Base-by-base conservation (phyloP, 2,888 invertebrate species). In the Julus scandinavius region DNA sequence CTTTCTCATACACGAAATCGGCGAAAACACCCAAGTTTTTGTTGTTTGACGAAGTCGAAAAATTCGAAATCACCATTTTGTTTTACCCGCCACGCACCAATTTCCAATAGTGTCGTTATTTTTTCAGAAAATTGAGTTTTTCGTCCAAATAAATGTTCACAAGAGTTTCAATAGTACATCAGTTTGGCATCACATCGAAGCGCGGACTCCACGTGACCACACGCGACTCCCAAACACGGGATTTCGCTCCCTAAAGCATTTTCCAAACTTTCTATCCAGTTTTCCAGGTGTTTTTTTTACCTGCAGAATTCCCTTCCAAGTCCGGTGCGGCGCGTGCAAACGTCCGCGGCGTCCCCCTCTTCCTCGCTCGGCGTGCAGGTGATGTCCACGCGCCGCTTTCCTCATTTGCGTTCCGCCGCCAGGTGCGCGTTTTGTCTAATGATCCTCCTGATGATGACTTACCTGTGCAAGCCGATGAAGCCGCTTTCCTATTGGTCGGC, bases 391-490 rank as follows among this genome's bases (percentile, higher is more conserved):
- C 9, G 54, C 29, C 72, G 29, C n/a, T 9, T 63, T 17, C 17
- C 63, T 63, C 20, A 9, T 29, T 11, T 3, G 29, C 38, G 38
- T 13, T 80, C 80, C 29, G 80, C 80, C 80, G 38, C 80, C 80
- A 80, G 80, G 80, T 80, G 80, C 80, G 38, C 80, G 29, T 20
- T 13, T 29, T 38, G 29, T 80, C 80, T 80, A 80, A 80, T 80
- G 80, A 80, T 29, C 80, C 80, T 80, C 80, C 38, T 72, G 80
- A 80, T 15, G 80, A 80, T 80, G 80, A 80, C 80, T 80, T 80
- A 80, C 80, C 80, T 80, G 80, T 80, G 80, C 80, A 80, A 29
- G 38, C 38, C 80, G 80, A 11, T 38, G 38, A 38, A 4, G 80
- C 80, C 38, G 80, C 80, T 38, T 80, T 80, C 80, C 80, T 38